A percentile compares a stretch with the other conserved stretches of the same genome.
These are phyloP conservation scores for Diplolepis rosae DNA, from an alignment of 2,888 invertebrate species.

Conservation along the genomic window DNA sequence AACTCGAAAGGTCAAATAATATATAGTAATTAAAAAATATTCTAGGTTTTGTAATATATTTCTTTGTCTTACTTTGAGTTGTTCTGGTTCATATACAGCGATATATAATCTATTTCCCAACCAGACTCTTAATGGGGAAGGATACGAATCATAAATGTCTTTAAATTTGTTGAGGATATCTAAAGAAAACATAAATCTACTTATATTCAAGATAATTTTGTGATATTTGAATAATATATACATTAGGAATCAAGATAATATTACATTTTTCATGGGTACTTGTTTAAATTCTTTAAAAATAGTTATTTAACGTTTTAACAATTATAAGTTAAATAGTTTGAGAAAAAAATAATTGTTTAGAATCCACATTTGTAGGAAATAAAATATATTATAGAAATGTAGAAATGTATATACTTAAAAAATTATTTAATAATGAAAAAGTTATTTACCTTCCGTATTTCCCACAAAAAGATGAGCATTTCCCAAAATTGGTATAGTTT, in stretches of 20 bases:
- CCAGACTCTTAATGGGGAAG: slow-evolving; percentile 57
- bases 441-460: slow-evolving; percentile 48
- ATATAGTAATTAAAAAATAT: not conserved
- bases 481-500: slow-evolving; percentile 53
- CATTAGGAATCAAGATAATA: too few relatives aligned
- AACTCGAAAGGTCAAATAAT: too few relatives aligned
- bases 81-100: slow-evolving; percentile 53
- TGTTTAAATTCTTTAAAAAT: too few relatives aligned
- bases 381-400: too few relatives aligned
- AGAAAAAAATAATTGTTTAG: too few relatives aligned
- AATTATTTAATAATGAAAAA: slow-evolving; percentile 22
- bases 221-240: not conserved
- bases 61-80: slow-evolving; percentile 53
- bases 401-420: too few relatives aligned
- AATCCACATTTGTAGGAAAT: too few relatives aligned
- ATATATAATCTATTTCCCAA: slow-evolving; percentile 52
- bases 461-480: slow-evolving; percentile 56
- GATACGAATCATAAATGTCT: slow-evolving; percentile 47
- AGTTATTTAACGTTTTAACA: too few relatives aligned
- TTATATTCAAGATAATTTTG: not conserved
- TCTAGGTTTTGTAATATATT: not conserved
- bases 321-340: too few relatives aligned
- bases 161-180: slow-evolving; percentile 53
- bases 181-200: slow-evolving; percentile 31
- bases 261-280: too few relatives aligned